These are phyloP conservation scores for Eulacestoma nigropectus DNA, from an alignment of 2,113 vertebrate genomes.

Conservation along the genomic window DNA sequence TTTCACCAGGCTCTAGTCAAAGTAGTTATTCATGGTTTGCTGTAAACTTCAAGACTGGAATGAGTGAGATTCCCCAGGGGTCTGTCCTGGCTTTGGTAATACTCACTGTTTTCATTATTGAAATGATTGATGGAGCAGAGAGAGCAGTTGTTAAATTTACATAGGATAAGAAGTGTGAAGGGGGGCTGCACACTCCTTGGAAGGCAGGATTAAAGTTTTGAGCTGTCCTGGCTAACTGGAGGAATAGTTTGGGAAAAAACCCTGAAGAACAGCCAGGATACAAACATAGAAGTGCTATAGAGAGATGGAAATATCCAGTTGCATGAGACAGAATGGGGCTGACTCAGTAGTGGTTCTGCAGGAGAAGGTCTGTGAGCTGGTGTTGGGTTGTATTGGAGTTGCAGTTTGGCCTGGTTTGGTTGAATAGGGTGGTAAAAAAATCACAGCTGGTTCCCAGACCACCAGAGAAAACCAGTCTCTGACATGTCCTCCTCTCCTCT, in stretches of 20 bases:
- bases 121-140: background rate
- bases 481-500: background rate
- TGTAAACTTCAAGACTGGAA: background rate
- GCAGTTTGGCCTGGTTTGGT: background rate
- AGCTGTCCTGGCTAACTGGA: background rate
- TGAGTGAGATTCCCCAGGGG: background rate
- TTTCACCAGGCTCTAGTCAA: background rate
- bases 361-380: background rate
- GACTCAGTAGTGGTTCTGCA: background rate
- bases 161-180: background rate
- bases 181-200: background rate
- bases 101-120: conserved; percentile 30
- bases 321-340: background rate
- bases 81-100: conserved; percentile 12
- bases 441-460: background rate
- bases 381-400: background rate
- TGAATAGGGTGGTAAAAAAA: conserved; percentile 5
- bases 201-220: background rate
- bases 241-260: background rate
- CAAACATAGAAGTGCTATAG: background rate
- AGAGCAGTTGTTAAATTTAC: background rate
- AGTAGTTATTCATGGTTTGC: background rate
- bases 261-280: background rate
- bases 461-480: background rate
- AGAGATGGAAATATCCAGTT: background rate